These are phyloP conservation scores for Myiagra hebetior DNA, from an alignment of 2,113 vertebrate genomes.

Conservation along the genomic window DNA sequence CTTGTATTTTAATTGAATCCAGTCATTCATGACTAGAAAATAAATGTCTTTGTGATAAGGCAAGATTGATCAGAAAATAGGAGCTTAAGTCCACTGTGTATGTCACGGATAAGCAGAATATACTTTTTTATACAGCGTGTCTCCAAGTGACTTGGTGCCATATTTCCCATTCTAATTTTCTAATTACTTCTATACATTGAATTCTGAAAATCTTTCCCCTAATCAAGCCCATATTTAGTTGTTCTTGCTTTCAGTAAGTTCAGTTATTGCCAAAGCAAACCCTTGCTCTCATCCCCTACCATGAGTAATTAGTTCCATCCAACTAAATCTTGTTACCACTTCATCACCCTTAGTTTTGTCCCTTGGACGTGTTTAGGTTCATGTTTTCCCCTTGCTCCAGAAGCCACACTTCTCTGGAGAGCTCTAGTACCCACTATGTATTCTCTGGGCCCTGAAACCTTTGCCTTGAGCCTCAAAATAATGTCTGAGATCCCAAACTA, in stretches of 20 bases:
- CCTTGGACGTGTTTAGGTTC: slow-evolving; percentile 19
- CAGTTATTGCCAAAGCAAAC: slow-evolving; percentile 20
- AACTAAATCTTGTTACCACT: not conserved
- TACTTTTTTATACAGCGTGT: not conserved
- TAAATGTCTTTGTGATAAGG: not conserved
- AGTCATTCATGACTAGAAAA: not conserved
- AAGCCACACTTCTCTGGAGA: not conserved
- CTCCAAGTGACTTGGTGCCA: not conserved
- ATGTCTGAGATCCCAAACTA: not conserved
- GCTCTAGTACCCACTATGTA: not conserved
- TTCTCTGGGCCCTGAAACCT: not conserved
- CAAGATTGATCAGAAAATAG: not conserved
- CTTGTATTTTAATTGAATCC: slow-evolving; percentile 10
- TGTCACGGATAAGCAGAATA: not conserved
- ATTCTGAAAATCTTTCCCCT: not conserved
- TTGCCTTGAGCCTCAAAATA: not conserved
- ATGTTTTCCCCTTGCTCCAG: not conserved
- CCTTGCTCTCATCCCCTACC: not conserved
- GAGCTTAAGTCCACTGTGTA: not conserved
- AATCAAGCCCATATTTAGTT: not conserved
- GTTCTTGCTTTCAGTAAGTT: slow-evolving; percentile 7
- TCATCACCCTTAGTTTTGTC: slow-evolving; percentile 44
- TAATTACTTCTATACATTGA: not conserved
- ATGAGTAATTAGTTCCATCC: slow-evolving; percentile 36
- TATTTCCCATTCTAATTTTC: not conserved